Base-by-base conservation (phyloP, 2,888 invertebrate species). In the Ametastegia equiseti region DNA sequence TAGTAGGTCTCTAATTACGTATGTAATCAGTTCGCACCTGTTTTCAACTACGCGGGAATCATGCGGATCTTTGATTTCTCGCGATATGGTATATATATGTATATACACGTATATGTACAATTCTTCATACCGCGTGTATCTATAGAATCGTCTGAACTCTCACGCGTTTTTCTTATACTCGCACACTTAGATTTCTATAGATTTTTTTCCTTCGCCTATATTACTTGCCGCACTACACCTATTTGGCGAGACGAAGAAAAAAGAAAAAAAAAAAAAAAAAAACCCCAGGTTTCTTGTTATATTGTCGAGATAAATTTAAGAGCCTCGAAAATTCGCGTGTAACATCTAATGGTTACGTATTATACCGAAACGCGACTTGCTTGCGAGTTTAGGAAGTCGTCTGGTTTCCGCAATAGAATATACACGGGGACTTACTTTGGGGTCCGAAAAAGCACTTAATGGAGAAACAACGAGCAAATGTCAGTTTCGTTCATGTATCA, bases 1-100 rank as follows among this genome's bases (percentile, higher is more conserved):
- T 39, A 19, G 19, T 33, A 15, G 19, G 36, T 27, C 33, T n/a
- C n/a, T 71, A 71, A 71, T 71, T 45, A 45, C 19, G 30, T 71
- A 47, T 71, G 71, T 71, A 71, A 71, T 47, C 42, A 71, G 42
- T 71, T 27, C 45, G 27, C 71, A 47, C 15, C 27, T 30, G 23
- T 71, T 45, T 47, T 45, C 47, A 45, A 47, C 13, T n/a, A n/a
- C 5, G 30, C 47, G 27, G 47, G 19, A 39, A 67, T 39, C 2
- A 71, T 15, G 30, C 47, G 71, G 30, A 13, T 27, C 47, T 71
- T 71, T 71, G 71, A 71, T 71, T 71, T 47, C 71, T 71, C 65
- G 65, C 71, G 45, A 27, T 71, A 19, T 54, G n/a, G n/a, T 54
- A 15, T 54, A 54, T 15, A 54, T 42, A 42, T 42, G 9, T 42